Conservation (phyloP, 1,140 invertebrate species). For the Drosophila kikkawai region DNA sequence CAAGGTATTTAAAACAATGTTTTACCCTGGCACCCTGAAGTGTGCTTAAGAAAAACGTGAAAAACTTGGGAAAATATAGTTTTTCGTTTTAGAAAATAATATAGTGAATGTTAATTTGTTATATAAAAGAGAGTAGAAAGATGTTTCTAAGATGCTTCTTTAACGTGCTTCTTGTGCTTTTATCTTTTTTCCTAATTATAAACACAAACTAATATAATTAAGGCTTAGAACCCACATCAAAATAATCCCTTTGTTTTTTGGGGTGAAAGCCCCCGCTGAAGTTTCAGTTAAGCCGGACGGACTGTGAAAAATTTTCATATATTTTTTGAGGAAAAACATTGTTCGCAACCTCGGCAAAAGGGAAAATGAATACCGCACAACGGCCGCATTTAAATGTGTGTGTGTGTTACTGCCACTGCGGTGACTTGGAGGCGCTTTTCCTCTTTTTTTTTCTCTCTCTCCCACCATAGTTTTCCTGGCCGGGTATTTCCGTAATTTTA, state of each 20-base stretch:
- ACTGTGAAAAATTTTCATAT: constrained; percentile 23
- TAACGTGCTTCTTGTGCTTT: neutral
- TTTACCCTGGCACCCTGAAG: neutral
- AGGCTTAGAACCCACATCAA: constrained; percentile 26
- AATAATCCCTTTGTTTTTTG: constrained; percentile 27
- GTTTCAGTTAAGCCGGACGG: constrained; percentile 4
- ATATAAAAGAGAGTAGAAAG: neutral
- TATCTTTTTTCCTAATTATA: constrained; percentile 19
- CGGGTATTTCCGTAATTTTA: constrained; percentile 68
- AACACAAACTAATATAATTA: constrained; percentile 36
- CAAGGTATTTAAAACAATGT: constrained; percentile 34
- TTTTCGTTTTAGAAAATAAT: neutral
- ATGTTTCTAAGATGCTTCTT: neutral
- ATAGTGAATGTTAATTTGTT: too few relatives aligned
- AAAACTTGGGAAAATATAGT: neutral
- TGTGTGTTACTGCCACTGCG: constrained; percentile 3
- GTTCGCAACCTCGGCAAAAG: constrained; percentile 26
- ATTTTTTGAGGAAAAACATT: constrained; percentile 26
- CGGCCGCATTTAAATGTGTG: constrained; percentile 30
- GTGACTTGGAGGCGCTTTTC: constrained; percentile 32
- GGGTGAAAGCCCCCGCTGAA: constrained; percentile 17
- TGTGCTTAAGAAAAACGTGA: neutral
- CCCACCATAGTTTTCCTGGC: constrained; percentile 16
- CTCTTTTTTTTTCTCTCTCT: neutral
- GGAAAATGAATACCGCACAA: constrained; percentile 35